Percentiles rank a stretch among this genome's conserved stretches.
These are phyloP conservation scores for Maniola hyperantus DNA, from an alignment of 2,888 invertebrate genomes.

Conservation along the genomic window DNA sequence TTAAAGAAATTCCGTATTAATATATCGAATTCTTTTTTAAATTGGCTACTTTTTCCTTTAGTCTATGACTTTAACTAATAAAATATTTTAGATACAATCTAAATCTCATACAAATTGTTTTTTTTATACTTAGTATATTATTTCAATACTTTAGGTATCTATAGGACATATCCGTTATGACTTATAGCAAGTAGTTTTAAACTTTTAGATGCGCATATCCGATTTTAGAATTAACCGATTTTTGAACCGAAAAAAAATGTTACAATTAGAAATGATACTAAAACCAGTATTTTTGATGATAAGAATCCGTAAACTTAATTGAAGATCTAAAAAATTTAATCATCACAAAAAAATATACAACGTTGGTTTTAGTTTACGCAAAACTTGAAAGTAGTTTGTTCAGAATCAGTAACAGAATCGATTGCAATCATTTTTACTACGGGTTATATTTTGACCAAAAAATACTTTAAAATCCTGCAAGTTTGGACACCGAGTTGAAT, in stretches of 20 bases:
- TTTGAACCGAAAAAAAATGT: neutral
- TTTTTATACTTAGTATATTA: slow-evolving; percentile 13
- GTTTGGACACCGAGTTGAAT: too few species aligned
- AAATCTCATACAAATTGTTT: slow-evolving; percentile 13
- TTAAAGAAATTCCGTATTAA: too few species aligned
- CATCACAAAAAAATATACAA: neutral
- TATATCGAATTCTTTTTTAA: too few species aligned
- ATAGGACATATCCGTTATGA: slow-evolving; percentile 9
- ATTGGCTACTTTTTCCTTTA: neutral
- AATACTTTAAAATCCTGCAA: too few species aligned
- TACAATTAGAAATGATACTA: too few species aligned
- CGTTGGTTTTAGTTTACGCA: too few species aligned
- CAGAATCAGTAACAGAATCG: too few species aligned
- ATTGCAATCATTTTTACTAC: too few species aligned
- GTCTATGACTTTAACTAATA: slow-evolving; percentile 4
- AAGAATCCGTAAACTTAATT: neutral
- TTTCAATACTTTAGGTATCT: slow-evolving; percentile 14
- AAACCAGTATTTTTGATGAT: neutral
- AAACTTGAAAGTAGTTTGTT: too few species aligned
- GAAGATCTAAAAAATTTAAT: neutral
- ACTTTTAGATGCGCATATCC: neutral
- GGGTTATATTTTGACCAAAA: too few species aligned
- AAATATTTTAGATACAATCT: slow-evolving; percentile 14
- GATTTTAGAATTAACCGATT: neutral
- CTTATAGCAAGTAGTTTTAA: slow-evolving; percentile 5